These are phyloP conservation scores for Diacarnus erythraeanus DNA, from an alignment of 37 sponge, comb jelly and placozoan species.

Conservation along the genomic window DNA sequence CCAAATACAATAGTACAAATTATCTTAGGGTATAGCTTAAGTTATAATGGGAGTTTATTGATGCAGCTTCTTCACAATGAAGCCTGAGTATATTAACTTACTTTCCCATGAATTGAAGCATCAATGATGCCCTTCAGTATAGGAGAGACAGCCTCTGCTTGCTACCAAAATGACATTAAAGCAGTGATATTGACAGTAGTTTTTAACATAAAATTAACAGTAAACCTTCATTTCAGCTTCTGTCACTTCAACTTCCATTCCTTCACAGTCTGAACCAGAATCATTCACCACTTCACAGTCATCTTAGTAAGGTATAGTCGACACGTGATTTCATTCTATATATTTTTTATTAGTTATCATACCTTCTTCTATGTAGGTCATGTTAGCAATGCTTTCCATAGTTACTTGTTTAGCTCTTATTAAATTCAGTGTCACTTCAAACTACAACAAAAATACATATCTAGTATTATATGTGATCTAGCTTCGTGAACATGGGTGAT, in stretches of 20 bases:
- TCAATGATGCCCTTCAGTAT: background rate
- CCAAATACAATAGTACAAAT: too few species aligned
- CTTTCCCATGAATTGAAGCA: background rate
- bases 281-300: background rate
- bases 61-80: too few species aligned
- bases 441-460: background rate
- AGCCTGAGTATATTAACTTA: too few species aligned
- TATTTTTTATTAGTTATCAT: background rate
- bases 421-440: background rate
- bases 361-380: slow-evolving; percentile 27
- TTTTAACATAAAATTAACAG: too few species aligned
- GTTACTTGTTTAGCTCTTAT: slow-evolving; percentile 29
- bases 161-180: too few species aligned
- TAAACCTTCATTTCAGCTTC: background rate
- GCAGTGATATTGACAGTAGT: too few species aligned
- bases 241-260: background rate
- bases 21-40: too few species aligned
- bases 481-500: too few species aligned
- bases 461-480: too few species aligned
- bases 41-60: too few species aligned
- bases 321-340: background rate
- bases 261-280: background rate
- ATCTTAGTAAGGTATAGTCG: background rate
- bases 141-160: background rate
- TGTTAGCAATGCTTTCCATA: slow-evolving; percentile 24